Conservation (phyloP, 2,888 invertebrate species). For the Criorhina ranunculi region DNA sequence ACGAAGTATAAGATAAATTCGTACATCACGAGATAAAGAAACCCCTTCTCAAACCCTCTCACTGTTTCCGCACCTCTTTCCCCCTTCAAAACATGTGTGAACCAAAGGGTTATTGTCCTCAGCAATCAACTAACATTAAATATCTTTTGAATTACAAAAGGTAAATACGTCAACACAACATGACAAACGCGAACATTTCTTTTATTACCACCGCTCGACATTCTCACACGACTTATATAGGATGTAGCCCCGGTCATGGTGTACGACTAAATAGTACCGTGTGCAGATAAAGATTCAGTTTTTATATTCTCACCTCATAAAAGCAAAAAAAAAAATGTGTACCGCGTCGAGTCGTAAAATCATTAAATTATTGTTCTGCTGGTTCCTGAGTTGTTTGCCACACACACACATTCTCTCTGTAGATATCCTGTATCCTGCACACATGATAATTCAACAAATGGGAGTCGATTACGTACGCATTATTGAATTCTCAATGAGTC, state of each 20-base stretch:
- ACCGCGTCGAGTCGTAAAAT: slow-evolving; percentile 61
- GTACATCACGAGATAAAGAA: too few relatives aligned
- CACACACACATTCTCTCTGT: slow-evolving; percentile 43
- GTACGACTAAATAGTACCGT: slow-evolving; percentile 1
- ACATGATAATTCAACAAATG: slow-evolving; percentile 70
- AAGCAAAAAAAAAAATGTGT: slow-evolving; percentile 25
- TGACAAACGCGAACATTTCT: slow-evolving; percentile 40
- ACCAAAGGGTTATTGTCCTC: slow-evolving; percentile 31
- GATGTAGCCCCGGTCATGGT: not conserved
- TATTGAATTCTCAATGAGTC: slow-evolving; percentile 76
- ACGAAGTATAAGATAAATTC: too few relatives aligned
- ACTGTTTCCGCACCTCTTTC: too few relatives aligned
- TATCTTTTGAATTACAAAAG: slow-evolving; percentile 42
- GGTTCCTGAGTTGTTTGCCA: slow-evolving; percentile 22
- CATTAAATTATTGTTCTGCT: slow-evolving; percentile 71
- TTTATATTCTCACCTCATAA: slow-evolving; percentile 66
- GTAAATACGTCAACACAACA: slow-evolving; percentile 49
- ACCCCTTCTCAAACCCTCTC: too few relatives aligned
- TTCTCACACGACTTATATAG: slow-evolving; percentile 37
- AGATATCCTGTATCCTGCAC: slow-evolving; percentile 6
- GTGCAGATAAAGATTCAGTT: slow-evolving; percentile 44
- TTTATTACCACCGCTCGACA: slow-evolving; percentile 6
- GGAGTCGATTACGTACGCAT: slow-evolving; percentile 76
- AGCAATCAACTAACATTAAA: slow-evolving; percentile 34
- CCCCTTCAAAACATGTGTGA: too few relatives aligned